Percentiles rank a stretch among this genome's conserved stretches.
Evolutionary conservation across 2,797 vertebrate genomes (phyloP).

Genomic region (Xenentodon cancila): DNA sequence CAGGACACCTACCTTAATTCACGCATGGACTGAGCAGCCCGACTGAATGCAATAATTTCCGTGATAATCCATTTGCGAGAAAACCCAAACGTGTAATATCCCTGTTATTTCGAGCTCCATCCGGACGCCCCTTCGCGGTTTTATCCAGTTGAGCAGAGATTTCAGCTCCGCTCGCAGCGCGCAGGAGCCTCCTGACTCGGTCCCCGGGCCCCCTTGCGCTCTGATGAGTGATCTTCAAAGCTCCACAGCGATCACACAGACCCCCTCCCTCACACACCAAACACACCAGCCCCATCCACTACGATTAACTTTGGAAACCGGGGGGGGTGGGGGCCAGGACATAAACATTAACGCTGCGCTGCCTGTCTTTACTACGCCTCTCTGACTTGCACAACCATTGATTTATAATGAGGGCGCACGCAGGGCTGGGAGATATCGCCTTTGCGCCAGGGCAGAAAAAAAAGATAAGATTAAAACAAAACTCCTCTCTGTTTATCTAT

Average conservation of each 20-base stretch:
- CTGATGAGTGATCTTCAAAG: slow-evolving; percentile 86
- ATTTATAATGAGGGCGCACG: slow-evolving; percentile 30
- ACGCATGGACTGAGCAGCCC: slow-evolving; percentile 66
- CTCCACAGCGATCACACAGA: slow-evolving; percentile 79
- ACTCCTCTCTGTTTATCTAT: not conserved
- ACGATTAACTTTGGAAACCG: slow-evolving; percentile 74
- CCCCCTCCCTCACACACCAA: slow-evolving; percentile 52
- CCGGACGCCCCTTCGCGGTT: slow-evolving; percentile 44
- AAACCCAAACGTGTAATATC: slow-evolving; percentile 47
- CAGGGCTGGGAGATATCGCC: not conserved
- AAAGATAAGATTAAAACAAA: not conserved
- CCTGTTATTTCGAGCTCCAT: slow-evolving; percentile 61
- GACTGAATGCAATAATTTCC: slow-evolving; percentile 64
- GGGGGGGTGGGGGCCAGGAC: slow-evolving; percentile 32
- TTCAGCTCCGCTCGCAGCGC: slow-evolving; percentile 61
- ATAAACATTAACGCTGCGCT: slow-evolving; percentile 64
- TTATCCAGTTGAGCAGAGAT: slow-evolving; percentile 71
- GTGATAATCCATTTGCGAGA: slow-evolving; percentile 75
- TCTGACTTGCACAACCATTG: slow-evolving; percentile 34
- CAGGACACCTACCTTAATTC: slow-evolving; percentile 72
- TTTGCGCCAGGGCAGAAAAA: not conserved
- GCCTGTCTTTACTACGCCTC: slow-evolving; percentile 23
- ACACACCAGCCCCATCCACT: slow-evolving; percentile 67
- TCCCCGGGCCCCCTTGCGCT: slow-evolving; percentile 70
- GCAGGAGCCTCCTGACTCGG: slow-evolving; percentile 69